Conservation (phyloP, 2,113 vertebrate species). For the Cepphus grylle region DNA sequence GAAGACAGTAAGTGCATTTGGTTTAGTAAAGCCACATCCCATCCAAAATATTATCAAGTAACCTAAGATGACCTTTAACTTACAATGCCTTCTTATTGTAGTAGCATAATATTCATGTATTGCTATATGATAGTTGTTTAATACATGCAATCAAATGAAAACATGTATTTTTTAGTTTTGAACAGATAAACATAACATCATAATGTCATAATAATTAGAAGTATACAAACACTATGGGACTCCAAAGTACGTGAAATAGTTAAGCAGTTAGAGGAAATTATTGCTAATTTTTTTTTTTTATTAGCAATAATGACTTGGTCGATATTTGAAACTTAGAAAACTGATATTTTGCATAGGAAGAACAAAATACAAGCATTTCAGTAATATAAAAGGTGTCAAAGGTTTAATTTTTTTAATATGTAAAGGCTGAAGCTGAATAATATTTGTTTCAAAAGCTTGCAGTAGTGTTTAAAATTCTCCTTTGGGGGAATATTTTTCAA, state of each 20-base stretch:
- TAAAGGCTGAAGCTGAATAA: background rate
- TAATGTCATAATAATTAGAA: background rate
- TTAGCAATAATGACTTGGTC: background rate
- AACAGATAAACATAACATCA: background rate
- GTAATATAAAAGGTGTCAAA: background rate
- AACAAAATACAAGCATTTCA: background rate
- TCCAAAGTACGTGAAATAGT: background rate
- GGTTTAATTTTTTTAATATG: background rate
- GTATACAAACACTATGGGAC: background rate
- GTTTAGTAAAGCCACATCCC: background rate
- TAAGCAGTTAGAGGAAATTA: background rate
- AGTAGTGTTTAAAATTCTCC: background rate
- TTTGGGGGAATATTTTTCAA: background rate
- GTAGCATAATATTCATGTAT: background rate
- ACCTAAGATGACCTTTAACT: background rate
- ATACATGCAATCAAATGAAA: background rate
- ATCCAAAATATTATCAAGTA: background rate
- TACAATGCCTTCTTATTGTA: background rate
- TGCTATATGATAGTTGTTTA: background rate
- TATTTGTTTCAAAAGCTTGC: background rate
- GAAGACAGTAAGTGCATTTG: background rate
- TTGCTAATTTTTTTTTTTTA: background rate
- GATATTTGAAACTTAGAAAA: background rate
- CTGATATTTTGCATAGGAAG: background rate
- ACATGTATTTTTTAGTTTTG: background rate